Percentiles rank a stretch among this genome's conserved stretches.
Evolutionary conservation across 1,140 invertebrate species (phyloP).

Genomic region (Neodiprion lecontei): DNA sequence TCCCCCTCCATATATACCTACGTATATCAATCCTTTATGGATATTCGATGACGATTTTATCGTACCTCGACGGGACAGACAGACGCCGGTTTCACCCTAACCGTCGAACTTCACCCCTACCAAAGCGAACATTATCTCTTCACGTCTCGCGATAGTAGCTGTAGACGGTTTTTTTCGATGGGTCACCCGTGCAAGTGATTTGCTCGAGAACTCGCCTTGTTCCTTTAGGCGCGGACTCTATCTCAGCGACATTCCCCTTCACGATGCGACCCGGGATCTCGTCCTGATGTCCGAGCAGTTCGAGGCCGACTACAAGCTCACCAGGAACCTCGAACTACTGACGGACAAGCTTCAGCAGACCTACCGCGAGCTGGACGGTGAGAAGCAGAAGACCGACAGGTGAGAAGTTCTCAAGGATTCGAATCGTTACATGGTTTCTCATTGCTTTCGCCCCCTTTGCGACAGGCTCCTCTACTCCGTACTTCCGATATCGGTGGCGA

Average conservation of each 20-base stretch:
- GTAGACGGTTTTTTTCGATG: too few species aligned
- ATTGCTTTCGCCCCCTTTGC: conserved; percentile 28
- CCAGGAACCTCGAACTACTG: conserved; percentile 93
- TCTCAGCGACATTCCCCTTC: conserved; percentile 94
- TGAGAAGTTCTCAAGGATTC: conserved; percentile 50
- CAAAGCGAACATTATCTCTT: too few species aligned
- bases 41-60: too few species aligned
- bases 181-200: too few species aligned
- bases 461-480: conserved; percentile 91
- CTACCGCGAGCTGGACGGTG: conserved; percentile 91
- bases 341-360: conserved; percentile 97
- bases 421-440: background rate
- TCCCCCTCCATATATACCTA: too few species aligned
- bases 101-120: too few species aligned
- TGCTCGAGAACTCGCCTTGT: too few species aligned
- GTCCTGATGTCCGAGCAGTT: conserved; percentile 97
- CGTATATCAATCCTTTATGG: too few species aligned
- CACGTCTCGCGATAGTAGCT: too few species aligned
- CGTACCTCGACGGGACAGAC: too few species aligned
- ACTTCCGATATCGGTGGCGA: conserved; percentile 90
- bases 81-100: too few species aligned
- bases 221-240: conserved; percentile 81
- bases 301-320: conserved; percentile 96
- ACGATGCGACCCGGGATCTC: conserved; percentile 95
- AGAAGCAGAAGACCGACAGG: conserved; percentile 97